Base-by-base conservation (phyloP, 1,140 invertebrate species). In the Danaus plexippus region DNA sequence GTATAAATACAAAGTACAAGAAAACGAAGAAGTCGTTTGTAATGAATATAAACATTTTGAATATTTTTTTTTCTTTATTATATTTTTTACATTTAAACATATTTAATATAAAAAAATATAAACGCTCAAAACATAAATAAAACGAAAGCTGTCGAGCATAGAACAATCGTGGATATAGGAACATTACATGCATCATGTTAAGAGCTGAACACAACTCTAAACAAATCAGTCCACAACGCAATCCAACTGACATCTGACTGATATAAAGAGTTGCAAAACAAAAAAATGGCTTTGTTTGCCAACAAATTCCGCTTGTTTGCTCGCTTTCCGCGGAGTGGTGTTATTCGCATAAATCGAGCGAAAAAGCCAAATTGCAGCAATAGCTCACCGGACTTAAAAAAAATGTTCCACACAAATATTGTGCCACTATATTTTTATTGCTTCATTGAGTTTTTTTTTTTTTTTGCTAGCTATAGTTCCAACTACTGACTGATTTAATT, bases 331-430 rank as follows among this genome's bases (percentile, higher is more conserved):
- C 74, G 73, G 61, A 57, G 52, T 69, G 63, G 67, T 75, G 77
- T 80, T 80, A 75, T 78, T 72, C 78, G 59, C 80, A 86, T 86
- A 86, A 86, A 86, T 86, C 76, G 66, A 75, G 73, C 68, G 72
- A 76, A 86, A 80, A 79, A 67, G 70, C 71, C 80, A 83, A 86
- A 86, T 82, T 85, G 78, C 81, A 70, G 70, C 69, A 65, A 81
- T 80, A 75, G 69, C 73, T 80, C 77, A 80, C 77, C 63, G 64
- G 69, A 65, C 77, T 75, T 70, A 71, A 80, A 75, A 77, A 79
- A 82, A 80, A 82, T 77, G 76, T 83, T 75, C 67, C 67, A 73
- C 68, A 80, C 75, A 80, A 85, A 85, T 80, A 81, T 82, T 76
- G 56, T 50, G 2, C 72, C 71, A 61, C 63, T 67, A 57, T 63